Evolutionary conservation across 2,888 invertebrate genomes (phyloP).

Genomic region (Leucozona laternaria): DNA sequence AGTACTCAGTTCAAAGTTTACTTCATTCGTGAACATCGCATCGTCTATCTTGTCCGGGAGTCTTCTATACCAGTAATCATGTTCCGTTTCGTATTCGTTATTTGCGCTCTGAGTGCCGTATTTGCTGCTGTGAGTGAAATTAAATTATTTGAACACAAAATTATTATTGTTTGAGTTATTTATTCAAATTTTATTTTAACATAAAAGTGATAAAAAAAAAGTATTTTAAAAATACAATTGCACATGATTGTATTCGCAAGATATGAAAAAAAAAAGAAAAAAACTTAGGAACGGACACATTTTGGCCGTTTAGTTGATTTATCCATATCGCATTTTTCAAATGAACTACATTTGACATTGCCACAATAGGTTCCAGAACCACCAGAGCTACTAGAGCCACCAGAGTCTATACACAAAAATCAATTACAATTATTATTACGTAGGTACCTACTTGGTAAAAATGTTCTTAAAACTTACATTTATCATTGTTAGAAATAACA

Average conservation of each 20-base stretch:
- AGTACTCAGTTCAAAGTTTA: conserved; percentile 81
- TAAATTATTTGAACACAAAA: conserved; percentile 18
- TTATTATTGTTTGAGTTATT: conserved; percentile 32
- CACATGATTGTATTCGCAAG: too few relatives aligned
- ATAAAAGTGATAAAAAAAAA: conserved; percentile 33
- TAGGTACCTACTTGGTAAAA: background rate
- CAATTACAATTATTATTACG: background rate
- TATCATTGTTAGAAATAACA: conserved; percentile 81
- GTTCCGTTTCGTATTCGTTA: conserved; percentile 81
- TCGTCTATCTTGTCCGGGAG: conserved; percentile 40
- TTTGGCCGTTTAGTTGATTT: conserved; percentile 87
- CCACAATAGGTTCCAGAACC: conserved; percentile 88
- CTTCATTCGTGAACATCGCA: conserved; percentile 80
- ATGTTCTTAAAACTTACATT: conserved; percentile 79
- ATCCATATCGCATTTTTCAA: conserved; percentile 89
- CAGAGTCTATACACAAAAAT: conserved; percentile 9
- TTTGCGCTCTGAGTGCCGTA: conserved; percentile 80
- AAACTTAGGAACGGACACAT: conserved; percentile 86
- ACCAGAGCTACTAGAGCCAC: conserved; percentile 86
- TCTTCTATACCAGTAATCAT: conserved; percentile 74
- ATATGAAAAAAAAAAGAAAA: background rate
- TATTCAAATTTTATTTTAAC: conserved; percentile 7
- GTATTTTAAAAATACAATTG: background rate
- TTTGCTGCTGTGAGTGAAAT: conserved; percentile 81
- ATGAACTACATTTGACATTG: conserved; percentile 88